Conservation (phyloP, 2,797 vertebrate genomes). For the Xiphorhynchus erythropygius region DNA sequence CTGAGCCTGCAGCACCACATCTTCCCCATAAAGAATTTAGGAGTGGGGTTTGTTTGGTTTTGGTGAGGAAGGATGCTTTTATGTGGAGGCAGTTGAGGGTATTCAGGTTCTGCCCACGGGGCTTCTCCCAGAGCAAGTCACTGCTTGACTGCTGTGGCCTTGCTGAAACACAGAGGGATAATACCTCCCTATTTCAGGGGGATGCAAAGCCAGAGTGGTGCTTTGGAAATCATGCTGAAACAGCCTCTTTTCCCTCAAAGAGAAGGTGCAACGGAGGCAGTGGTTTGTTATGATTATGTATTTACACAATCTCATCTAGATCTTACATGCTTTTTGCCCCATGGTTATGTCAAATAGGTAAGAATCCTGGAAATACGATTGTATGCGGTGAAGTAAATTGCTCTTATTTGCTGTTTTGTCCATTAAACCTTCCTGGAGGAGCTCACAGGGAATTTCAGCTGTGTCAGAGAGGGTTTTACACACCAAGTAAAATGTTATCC, state of each 20-base stretch:
- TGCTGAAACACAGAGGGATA: neutral
- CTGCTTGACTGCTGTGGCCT: conserved; percentile 9
- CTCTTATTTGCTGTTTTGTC: conserved; percentile 24
- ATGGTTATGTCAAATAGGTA: conserved; percentile 2
- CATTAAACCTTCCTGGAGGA: neutral
- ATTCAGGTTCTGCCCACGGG: conserved; percentile 28
- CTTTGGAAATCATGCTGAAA: neutral
- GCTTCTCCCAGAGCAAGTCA: conserved; percentile 24
- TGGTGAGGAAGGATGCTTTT: conserved; percentile 50
- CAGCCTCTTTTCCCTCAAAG: neutral
- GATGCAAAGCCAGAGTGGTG: neutral
- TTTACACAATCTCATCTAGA: neutral
- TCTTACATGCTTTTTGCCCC: neutral
- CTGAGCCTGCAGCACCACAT: neutral
- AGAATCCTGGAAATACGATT: neutral
- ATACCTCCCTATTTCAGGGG: neutral
- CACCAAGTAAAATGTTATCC: neutral
- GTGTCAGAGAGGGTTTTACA: neutral
- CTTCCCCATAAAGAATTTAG: conserved; percentile 17
- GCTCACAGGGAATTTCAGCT: neutral
- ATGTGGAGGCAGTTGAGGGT: conserved; percentile 2
- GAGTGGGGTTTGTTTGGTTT: conserved; percentile 16
- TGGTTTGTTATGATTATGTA: neutral
- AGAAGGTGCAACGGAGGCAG: neutral
- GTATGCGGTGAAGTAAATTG: conserved; percentile 12